phyloP scores from a whole-genome alignment of 2,113 vertebrate genomes.

The Protobothrops flavoviridis region DNA sequence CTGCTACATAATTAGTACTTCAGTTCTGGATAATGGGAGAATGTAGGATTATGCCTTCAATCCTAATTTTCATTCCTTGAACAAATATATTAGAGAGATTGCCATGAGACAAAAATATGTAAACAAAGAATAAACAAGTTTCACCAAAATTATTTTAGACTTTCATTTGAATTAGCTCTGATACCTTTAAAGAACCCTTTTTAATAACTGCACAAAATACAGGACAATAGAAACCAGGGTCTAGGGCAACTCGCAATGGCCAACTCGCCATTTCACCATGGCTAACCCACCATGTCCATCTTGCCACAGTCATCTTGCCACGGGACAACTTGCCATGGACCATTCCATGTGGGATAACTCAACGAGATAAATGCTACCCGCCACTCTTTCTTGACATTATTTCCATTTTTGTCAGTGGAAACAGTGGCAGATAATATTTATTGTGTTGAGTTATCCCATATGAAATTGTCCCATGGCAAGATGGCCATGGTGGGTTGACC shows the following conservation, averaged over 20 bases:
- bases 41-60: not conserved
- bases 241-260: not conserved
- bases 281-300: not conserved
- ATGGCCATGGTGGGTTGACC: not conserved
- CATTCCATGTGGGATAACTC: not conserved
- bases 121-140: not conserved
- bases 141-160: not conserved
- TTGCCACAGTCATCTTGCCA: not conserved
- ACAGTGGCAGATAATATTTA: not conserved
- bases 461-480: not conserved
- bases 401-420: not conserved
- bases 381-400: not conserved
- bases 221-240: not conserved
- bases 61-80: not conserved
- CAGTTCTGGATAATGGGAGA: not conserved
- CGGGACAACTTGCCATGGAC: not conserved
- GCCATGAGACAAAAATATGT: not conserved
- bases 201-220: not conserved
- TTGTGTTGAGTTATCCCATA: not conserved
- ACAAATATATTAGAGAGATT: not conserved
- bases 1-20: not conserved
- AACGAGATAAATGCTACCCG: not conserved
- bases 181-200: not conserved
- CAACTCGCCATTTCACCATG: not conserved
- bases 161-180: not conserved